phyloP scores from a whole-genome alignment of 2,113 vertebrate genomes.

The Apteryx mantelli region DNA sequence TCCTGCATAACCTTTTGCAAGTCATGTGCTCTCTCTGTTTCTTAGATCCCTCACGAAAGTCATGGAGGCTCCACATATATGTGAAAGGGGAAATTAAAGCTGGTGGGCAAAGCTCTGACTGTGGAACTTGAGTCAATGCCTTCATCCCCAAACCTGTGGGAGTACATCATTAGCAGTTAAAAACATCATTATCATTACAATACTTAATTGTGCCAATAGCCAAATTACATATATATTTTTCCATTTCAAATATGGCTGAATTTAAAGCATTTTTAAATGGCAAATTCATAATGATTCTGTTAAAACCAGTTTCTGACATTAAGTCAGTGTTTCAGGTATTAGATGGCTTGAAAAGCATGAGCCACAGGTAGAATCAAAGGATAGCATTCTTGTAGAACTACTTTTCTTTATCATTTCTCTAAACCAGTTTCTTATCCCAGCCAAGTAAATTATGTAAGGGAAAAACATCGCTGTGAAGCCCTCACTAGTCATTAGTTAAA shows the following conservation, averaged over 20 bases:
- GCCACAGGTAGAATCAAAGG: neutral
- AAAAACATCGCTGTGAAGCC: neutral
- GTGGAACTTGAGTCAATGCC: neutral
- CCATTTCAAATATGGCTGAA: neutral
- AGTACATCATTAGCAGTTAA: neutral
- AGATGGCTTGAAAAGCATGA: neutral
- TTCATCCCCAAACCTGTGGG: neutral
- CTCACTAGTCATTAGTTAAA: neutral
- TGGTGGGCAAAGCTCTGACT: neutral
- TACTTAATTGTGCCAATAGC: neutral
- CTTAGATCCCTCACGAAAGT: neutral
- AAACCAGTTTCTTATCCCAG: neutral
- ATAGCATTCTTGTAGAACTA: neutral
- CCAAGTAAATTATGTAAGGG: neutral
- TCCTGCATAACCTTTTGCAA: neutral
- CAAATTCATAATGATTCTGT: neutral
- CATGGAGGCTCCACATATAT: neutral
- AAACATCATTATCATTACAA: neutral
- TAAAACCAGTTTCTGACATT: neutral
- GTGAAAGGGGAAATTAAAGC: neutral
- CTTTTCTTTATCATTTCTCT: neutral
- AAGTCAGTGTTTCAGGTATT: neutral
- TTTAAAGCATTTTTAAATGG: neutral
- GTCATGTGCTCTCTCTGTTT: rapidly evolving
- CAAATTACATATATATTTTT: neutral